phyloP scores from a whole-genome alignment of 1,140 invertebrate genomes.

The Wasmannia auropunctata region DNA sequence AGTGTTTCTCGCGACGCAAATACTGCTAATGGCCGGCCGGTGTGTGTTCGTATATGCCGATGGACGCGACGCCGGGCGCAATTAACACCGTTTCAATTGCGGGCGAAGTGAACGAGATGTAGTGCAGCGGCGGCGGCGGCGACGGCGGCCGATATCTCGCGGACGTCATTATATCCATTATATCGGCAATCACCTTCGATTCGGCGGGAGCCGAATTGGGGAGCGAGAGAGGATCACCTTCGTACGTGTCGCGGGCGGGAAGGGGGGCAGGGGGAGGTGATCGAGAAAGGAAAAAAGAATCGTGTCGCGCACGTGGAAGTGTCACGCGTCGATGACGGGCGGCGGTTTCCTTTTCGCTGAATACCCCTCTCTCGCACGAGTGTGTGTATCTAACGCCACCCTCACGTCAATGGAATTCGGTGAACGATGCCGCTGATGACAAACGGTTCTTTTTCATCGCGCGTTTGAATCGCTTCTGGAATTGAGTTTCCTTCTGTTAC shows the following conservation, averaged over 20 bases:
- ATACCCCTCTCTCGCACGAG: too few relatives aligned
- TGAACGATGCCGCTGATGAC: neutral
- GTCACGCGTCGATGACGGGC: neutral
- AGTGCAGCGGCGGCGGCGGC: too few relatives aligned
- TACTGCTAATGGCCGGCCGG: conserved; percentile 44
- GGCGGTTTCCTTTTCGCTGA: neutral
- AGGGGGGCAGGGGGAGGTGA: too few relatives aligned
- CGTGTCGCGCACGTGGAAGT: neutral
- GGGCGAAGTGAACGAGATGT: neutral
- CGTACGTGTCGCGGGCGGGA: neutral
- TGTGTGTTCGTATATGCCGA: neutral
- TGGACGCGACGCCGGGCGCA: neutral
- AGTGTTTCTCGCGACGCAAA: conserved; percentile 50
- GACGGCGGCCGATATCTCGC: neutral
- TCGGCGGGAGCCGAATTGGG: neutral
- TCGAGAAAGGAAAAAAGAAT: neutral
- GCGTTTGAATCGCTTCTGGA: neutral
- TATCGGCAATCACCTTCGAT: neutral
- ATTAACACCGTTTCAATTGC: conserved; percentile 26
- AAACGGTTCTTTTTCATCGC: neutral
- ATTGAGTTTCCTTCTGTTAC: neutral
- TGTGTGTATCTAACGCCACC: neutral
- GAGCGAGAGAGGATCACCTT: neutral
- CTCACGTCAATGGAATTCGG: conserved; percentile 21
- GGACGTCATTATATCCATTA: neutral